phyloP scores from a whole-genome alignment of 2,888 invertebrate species.

The Dusona sp. region DNA sequence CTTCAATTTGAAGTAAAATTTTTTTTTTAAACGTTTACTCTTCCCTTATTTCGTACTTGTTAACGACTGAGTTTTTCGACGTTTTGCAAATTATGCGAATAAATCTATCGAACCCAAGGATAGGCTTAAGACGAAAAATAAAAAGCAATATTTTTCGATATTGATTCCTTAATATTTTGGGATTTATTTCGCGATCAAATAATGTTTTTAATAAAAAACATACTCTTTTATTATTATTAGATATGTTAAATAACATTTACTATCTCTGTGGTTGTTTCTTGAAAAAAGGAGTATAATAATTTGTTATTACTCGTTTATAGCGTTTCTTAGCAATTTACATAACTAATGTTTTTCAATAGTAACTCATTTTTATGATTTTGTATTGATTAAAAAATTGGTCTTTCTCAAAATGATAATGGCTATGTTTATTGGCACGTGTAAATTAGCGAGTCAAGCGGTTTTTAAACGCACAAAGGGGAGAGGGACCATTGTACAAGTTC shows the following conservation, averaged over 20 bases:
- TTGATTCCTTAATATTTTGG: background rate
- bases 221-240: too few species aligned
- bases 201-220: too few species aligned
- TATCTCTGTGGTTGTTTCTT: background rate
- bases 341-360: background rate
- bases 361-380: background rate
- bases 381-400: background rate
- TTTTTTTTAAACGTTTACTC: background rate
- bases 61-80: background rate
- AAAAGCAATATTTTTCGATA: background rate
- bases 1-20: background rate
- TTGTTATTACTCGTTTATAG: background rate
- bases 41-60: background rate
- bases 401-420: background rate
- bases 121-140: too few species aligned
- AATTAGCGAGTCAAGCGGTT: background rate
- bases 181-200: too few species aligned
- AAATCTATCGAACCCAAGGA: background rate
- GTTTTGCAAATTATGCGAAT: background rate
- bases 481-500: conserved; percentile 6
- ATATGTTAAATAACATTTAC: too few species aligned
- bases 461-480: background rate
- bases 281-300: background rate
- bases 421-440: background rate
- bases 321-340: background rate